Percentiles rank a stretch among this genome's conserved stretches.
phyloP scores from a whole-genome alignment of 2,888 invertebrate genomes.

The Troides oblongomaculatus region DNA sequence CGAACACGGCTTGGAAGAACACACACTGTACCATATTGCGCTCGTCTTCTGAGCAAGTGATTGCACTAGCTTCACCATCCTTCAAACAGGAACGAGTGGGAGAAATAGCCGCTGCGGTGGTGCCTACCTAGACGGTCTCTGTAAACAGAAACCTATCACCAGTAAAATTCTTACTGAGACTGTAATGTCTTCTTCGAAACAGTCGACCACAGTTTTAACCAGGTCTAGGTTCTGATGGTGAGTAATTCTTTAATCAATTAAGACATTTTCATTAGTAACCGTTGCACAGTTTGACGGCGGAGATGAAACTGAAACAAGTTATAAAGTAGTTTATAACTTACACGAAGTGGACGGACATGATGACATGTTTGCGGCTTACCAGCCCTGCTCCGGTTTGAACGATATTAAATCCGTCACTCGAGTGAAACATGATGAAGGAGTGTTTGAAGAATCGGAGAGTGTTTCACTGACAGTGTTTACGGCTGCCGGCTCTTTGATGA shows the following conservation, averaged over 20 bases:
- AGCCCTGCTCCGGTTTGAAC: not conserved
- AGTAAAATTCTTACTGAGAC: too few species aligned
- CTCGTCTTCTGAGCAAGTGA: too few species aligned
- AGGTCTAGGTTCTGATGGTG: too few species aligned
- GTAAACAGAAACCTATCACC: too few species aligned
- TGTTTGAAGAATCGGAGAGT: not conserved
- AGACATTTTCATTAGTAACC: not conserved
- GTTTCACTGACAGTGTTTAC: not conserved
- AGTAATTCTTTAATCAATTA: not conserved
- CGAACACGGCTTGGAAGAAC: too few species aligned
- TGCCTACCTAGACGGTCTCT: too few species aligned
- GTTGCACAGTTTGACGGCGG: not conserved
- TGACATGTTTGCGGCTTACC: conserved; percentile 14
- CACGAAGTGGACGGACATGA: conserved; percentile 1
- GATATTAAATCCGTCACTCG: conserved; percentile 21
- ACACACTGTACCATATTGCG: too few species aligned
- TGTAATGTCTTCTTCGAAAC: too few species aligned
- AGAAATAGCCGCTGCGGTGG: too few species aligned
- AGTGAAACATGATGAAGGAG: conserved; percentile 4
- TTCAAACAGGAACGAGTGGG: too few species aligned
- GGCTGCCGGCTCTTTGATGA: not conserved
- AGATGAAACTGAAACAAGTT: conserved; percentile 13
- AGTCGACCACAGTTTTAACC: too few species aligned
- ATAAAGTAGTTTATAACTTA: conserved; percentile 18
- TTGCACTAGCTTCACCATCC: too few species aligned